Evolutionary conservation across 2,113 vertebrate genomes (phyloP).

Genomic region (Perca flavescens): DNA sequence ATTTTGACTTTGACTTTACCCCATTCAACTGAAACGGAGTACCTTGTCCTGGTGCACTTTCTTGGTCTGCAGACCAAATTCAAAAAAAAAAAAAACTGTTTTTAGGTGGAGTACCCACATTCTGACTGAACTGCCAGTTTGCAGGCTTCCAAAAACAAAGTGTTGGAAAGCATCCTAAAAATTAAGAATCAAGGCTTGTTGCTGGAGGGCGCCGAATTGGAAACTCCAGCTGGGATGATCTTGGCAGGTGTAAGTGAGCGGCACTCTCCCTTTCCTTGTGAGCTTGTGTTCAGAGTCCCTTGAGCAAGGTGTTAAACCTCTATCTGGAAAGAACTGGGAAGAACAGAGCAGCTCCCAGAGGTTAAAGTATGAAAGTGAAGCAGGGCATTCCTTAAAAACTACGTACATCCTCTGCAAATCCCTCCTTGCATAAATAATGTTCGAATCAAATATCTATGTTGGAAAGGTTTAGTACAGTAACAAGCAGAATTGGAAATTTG

Average conservation of each 20-base stretch:
- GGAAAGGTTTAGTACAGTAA: conserved; percentile 39
- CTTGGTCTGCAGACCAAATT: neutral
- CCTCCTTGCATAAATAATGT: neutral
- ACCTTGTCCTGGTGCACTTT: neutral
- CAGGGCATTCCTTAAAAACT: conserved; percentile 2
- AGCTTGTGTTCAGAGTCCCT: conserved; percentile 23
- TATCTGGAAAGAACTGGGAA: neutral
- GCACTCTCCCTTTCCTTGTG: neutral
- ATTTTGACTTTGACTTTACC: neutral
- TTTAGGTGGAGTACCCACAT: neutral
- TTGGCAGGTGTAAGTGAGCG: conserved; percentile 4
- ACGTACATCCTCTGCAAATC: conserved; percentile 1
- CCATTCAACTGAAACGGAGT: neutral
- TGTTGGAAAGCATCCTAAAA: conserved; percentile 2
- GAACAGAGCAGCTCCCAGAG: neutral
- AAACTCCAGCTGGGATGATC: neutral
- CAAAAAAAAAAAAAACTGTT: neutral
- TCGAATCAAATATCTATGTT: conserved; percentile 38
- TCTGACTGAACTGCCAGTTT: conserved; percentile 1
- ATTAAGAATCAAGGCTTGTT: neutral
- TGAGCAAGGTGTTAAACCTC: conserved; percentile 8
- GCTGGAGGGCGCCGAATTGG: neutral
- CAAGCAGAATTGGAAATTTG: conserved; percentile 25
- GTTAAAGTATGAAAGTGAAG: neutral
- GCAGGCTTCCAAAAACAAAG: neutral